Evolutionary conservation across 2,113 vertebrate genomes (phyloP), one percentile per base, ranked within the genome.

Genomic region (Trematocara variabile): DNA sequence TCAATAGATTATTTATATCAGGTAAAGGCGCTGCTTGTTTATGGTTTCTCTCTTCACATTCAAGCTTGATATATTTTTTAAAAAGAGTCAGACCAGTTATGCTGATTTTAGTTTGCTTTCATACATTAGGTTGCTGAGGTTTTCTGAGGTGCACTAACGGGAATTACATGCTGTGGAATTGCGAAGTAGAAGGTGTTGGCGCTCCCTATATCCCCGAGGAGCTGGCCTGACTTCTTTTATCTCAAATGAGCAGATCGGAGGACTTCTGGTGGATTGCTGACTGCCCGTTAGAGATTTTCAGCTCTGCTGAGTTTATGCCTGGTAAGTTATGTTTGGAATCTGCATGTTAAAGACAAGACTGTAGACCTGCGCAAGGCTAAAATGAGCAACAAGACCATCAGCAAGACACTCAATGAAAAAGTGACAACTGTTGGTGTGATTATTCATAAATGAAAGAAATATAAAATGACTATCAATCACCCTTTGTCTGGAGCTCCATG

Each of bases 231-330:
- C 89, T 88, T 83, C 53, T 93, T 90, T 91, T 87, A 90, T 92
- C 91, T 90, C 77, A 90, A 87, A 93, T 87, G 86, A 90, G 88
- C 79, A 81, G 88, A 92, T 92, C 90, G 81, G 84, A 86, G 63
- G 81, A 68, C 70, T 81, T 83, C 85, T 85, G 81, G 81, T 82
- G 90, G 79, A 84, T 88, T 91, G 79, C 86, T 90, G 90, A 90
- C 83, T 80, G 70, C 9, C n/a, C 84, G 80, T 50, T 75, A 77
- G 78, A 84, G 58, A 87, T 80, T 84, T 91, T 86, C 75, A 70
- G 75, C 80, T 78, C 33, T 68, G 63, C 48, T 83, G 70, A 80
- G 46, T 81, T 44, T 68, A 7, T 12, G n/a, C 37, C 8, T 7
- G 55, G 33, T 58, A 75, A 84, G 75, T 73, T 22, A 6, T 83